phyloP scores from a whole-genome alignment of 2,113 vertebrate genomes.

The Lathamus discolor region DNA sequence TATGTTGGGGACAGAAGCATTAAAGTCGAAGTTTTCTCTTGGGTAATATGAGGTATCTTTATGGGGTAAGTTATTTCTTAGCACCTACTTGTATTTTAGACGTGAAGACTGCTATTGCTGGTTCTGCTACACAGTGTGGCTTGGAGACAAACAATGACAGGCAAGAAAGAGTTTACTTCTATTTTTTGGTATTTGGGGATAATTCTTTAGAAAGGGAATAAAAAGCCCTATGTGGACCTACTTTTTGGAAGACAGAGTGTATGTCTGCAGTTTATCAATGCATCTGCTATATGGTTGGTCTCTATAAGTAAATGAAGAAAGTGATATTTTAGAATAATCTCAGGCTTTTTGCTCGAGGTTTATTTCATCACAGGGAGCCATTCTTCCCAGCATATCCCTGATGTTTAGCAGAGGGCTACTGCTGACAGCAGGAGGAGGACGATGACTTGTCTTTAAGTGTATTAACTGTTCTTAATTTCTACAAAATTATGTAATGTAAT shows the following conservation, averaged over 20 bases:
- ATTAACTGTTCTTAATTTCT: not conserved
- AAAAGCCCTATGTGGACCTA: accelerated
- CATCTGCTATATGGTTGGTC: not conserved
- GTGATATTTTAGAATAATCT: not conserved
- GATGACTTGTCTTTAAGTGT: not conserved
- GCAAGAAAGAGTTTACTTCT: not conserved
- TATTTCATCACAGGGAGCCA: not conserved
- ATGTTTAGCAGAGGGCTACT: not conserved
- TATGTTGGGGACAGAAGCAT: not conserved
- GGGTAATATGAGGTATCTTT: not conserved
- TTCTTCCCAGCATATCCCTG: not conserved
- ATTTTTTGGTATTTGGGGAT: not conserved
- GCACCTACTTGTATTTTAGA: not conserved
- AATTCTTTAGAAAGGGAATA: not conserved
- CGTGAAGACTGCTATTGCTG: not conserved
- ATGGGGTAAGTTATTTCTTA: not conserved
- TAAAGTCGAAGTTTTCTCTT: not conserved
- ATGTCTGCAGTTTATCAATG: not conserved
- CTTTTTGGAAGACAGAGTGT: not conserved
- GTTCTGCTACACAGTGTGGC: not conserved
- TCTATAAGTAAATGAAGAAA: not conserved
- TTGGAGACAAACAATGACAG: not conserved
- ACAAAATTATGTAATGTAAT: not conserved
- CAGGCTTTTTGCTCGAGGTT: not conserved
- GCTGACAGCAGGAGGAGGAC: not conserved